Percentiles rank a stretch among this genome's conserved stretches.
Evolutionary conservation across 1,140 invertebrate species (phyloP).

Genomic region (Zaprionus taronus): DNA sequence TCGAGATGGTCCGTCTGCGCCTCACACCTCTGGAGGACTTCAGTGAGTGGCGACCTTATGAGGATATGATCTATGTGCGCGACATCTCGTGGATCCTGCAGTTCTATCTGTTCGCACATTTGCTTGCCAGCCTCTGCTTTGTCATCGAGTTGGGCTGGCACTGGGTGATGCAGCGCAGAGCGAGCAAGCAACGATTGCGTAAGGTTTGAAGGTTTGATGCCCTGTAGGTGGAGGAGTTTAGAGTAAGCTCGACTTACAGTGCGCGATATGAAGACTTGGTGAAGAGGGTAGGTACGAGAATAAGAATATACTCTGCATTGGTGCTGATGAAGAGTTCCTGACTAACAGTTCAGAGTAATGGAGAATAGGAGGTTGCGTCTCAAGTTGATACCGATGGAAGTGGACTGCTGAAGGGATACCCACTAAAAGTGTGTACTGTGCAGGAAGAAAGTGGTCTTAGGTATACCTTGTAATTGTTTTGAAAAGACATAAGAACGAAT

Average conservation of each 20-base stretch:
- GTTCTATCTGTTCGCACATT: constrained; percentile 27
- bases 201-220: neutral
- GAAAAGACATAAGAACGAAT: too few relatives aligned
- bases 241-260: neutral
- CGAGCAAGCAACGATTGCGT: neutral
- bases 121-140: constrained; percentile 26
- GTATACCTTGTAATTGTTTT: too few relatives aligned
- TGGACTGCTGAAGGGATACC: too few relatives aligned
- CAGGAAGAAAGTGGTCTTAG: too few relatives aligned
- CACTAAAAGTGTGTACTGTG: too few relatives aligned
- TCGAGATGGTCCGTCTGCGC: constrained; percentile 41
- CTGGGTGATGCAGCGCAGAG: neutral
- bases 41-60: neutral
- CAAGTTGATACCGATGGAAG: too few relatives aligned
- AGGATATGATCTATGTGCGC: constrained; percentile 9
- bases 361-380: too few relatives aligned
- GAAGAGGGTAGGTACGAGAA: too few relatives aligned
- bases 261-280: too few relatives aligned
- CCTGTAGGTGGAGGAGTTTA: neutral
- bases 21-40: constrained; percentile 22
- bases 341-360: too few relatives aligned
- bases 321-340: too few relatives aligned
- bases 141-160: constrained; percentile 35
- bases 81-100: constrained; percentile 46
- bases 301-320: neutral